Conservation (phyloP, 2,888 invertebrate genomes). For the Eulithis prunata region DNA sequence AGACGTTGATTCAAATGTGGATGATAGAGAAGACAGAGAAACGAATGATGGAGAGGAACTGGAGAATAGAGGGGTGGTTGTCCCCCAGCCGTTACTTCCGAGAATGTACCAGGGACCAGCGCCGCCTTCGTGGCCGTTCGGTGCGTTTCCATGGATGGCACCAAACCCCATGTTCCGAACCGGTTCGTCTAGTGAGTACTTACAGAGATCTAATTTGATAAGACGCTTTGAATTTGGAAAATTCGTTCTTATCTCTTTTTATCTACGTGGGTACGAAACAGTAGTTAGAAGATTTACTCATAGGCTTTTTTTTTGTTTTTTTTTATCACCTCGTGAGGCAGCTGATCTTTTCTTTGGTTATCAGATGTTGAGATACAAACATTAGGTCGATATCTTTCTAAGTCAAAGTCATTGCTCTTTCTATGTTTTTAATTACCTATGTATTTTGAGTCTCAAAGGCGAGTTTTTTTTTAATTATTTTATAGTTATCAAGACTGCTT, state of each 20-base stretch:
- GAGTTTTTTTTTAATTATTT: no score
- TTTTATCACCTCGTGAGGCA: conserved; percentile 18
- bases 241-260: conserved; percentile 35
- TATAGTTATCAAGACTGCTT: no score
- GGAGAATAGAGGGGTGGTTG: conserved; percentile 83
- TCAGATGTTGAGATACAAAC: conserved; percentile 1
- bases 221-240: conserved; percentile 28
- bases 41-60: conserved; percentile 75
- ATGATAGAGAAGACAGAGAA: conserved; percentile 75
- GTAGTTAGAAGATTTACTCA: conserved; percentile 19
- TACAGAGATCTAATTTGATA: conserved; percentile 32
- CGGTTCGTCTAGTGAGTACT: conserved; percentile 84
- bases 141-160: conserved; percentile 87
- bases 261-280: conserved; percentile 34
- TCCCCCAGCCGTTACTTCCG: conserved; percentile 87
- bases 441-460: no score
- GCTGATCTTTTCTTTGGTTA: neutral
- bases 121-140: conserved; percentile 85
- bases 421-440: neutral
- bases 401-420: neutral
- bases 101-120: conserved; percentile 83
- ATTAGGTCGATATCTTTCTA: no score
- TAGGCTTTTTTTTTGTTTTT: neutral
- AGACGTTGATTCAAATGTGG: conserved; percentile 74
- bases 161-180: conserved; percentile 85